Evolutionary conservation across 2,888 invertebrate species (phyloP).

Genomic region (Drosophila multiciliata): DNA sequence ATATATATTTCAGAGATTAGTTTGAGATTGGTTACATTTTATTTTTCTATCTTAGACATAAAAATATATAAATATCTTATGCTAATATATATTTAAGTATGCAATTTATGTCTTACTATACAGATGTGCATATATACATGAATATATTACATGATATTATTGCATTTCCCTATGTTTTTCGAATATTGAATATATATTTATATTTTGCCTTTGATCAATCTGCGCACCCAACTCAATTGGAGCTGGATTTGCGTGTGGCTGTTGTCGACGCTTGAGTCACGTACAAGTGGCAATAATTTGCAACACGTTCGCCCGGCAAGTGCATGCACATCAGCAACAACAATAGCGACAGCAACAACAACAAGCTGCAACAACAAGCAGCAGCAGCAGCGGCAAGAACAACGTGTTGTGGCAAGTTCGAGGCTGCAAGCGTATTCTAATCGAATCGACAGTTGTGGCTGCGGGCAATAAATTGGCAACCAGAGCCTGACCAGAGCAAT

Average conservation of each 20-base stretch:
- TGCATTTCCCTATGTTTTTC: not conserved
- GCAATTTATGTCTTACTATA: not conserved
- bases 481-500: constrained; percentile 69
- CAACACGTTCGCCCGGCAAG: constrained; percentile 79
- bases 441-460: constrained; percentile 51
- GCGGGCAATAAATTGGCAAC: constrained; percentile 51
- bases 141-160: constrained; percentile 3
- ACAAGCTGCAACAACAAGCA: constrained; percentile 4
- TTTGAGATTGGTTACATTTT: not conserved
- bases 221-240: constrained; percentile 19
- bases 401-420: constrained; percentile 20
- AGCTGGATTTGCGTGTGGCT: constrained; percentile 44
- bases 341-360: constrained; percentile 41
- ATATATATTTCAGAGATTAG: not conserved
- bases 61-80: not conserved
- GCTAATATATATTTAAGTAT: no score
- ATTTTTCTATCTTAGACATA: not conserved
- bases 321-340: constrained; percentile 32
- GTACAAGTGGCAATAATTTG: constrained; percentile 84
- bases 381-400: constrained; percentile 24
- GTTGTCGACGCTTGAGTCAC: constrained; percentile 80
- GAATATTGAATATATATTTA: constrained; percentile 8
- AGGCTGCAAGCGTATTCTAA: constrained; percentile 56
- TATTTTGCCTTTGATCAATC: constrained; percentile 9
- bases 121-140: not conserved